Conservation (phyloP, 2,797 vertebrate species). For the Neosalanx taihuensis region DNA sequence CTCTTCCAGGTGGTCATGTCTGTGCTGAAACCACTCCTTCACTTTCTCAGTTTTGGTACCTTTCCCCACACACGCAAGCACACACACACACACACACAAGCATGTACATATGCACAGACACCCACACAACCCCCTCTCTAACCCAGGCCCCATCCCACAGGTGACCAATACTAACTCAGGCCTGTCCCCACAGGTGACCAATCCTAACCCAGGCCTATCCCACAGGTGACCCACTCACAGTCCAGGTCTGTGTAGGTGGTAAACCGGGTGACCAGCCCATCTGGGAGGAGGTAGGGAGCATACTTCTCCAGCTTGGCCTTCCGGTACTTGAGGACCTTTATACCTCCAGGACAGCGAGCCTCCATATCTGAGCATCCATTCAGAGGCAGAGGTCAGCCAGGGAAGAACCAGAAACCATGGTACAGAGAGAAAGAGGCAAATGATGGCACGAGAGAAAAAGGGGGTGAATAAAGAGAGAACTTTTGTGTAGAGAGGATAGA, state of each 20-base stretch:
- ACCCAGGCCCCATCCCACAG: background rate
- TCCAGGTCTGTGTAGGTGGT: constrained; percentile 72
- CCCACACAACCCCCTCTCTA: background rate
- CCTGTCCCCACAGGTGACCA: background rate
- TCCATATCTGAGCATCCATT: constrained; percentile 74
- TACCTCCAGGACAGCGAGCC: constrained; percentile 71
- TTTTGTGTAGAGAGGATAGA: background rate
- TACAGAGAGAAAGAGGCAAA: no score
- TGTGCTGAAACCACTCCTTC: constrained; percentile 81
- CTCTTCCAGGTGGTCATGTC: constrained; percentile 77
- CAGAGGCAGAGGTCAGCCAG: background rate
- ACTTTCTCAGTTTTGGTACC: constrained; percentile 66
- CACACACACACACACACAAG: background rate
- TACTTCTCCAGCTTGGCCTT: constrained; percentile 82
- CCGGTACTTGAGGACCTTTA: constrained; percentile 75
- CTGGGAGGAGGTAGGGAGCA: constrained; percentile 65
- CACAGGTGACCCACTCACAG: constrained; percentile 69
- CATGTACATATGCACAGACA: background rate
- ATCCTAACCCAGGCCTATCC: background rate
- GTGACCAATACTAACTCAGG: background rate
- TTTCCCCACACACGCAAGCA: constrained; percentile 47
- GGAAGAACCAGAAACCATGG: background rate
- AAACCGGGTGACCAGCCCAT: constrained; percentile 78
- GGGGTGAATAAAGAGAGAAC: no score
- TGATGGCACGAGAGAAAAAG: no score